A percentile compares a stretch with the other conserved stretches of the same genome.
These are phyloP conservation scores for Benthosema pterotum DNA, from an alignment of 2,797 vertebrate species.

Conservation along the genomic window DNA sequence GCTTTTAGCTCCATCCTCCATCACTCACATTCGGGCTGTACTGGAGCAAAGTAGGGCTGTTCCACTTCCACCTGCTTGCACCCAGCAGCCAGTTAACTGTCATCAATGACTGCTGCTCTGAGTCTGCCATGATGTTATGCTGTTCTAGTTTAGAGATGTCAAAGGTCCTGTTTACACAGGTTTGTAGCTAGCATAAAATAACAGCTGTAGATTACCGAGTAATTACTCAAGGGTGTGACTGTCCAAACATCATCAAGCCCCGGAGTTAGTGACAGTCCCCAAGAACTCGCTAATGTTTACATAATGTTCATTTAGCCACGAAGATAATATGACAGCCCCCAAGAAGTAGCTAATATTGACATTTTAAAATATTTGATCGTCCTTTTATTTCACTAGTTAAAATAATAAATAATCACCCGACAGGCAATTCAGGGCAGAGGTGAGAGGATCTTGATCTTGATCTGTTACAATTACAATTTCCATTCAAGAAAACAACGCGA, in stretches of 20 bases:
- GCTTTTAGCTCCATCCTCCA: conserved; percentile 40
- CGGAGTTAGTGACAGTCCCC: too few relatives aligned
- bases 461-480: background rate
- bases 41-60: conserved; percentile 26
- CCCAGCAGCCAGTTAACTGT: background rate
- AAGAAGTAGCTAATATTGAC: background rate
- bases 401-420: background rate
- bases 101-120: too few relatives aligned
- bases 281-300: too few relatives aligned
- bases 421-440: background rate
- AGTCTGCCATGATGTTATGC: background rate
- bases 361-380: too few relatives aligned
- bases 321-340: too few relatives aligned
- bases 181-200: conserved; percentile 25
- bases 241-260: conserved; percentile 12
- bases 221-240: conserved; percentile 61
- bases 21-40: conserved; percentile 20
- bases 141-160: too few relatives aligned
- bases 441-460: background rate
- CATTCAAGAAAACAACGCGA: background rate
- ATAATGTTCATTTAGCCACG: conserved; percentile 2
- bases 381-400: too few relatives aligned
- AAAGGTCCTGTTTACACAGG: background rate
- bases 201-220: background rate
- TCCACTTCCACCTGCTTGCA: background rate